Base-by-base conservation (phyloP, 2,888 invertebrate species). In the Lordiphosa fenestrarum region DNA sequence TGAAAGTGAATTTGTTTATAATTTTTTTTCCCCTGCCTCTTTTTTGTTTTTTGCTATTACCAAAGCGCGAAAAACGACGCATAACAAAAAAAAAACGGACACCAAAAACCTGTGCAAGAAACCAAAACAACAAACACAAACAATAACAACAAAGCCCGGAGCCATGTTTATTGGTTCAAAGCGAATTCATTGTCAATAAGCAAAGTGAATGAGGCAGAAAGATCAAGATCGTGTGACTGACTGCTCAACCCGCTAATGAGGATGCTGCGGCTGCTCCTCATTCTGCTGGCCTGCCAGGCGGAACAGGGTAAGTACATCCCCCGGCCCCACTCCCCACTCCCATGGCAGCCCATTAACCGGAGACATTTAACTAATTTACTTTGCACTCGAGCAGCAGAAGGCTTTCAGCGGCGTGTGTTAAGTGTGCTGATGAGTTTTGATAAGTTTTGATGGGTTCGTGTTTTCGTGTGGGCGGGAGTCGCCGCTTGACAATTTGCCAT, bases 1-100 rank as follows among this genome's bases (percentile, higher is more conserved):
- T 78, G 78, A 78, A 78, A 78, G 78, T 78, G 78, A 78, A 78
- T 78, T 78, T 81, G 78, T 78, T 81, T 82, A 81, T 76, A 30
- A 30, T 77, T 66, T 73, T 63, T 76, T 13, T 44, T 15, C 15
- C 25, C 33, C 13, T 30, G 44, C 44, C 33, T 15, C 2, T 15
- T 15, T 15, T 15, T 15, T 15, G 3, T 44, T 30, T 62, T 50
- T 78, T 78, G 70, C 80, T 70, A 75, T 75, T 75, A 75, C 75
- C 75, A 78, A 74, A 77, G 74, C 74, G 65, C 74, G 65, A 67
- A 71, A 56, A 49, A 65, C 23, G 59, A 49, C 64, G 63, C 69
- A 76, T 73, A 81, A 73, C 66, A 69, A 15, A 53, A 36, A 25
- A 69, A 15, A 53, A 36, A 25, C 36, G 21, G 21, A 39, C 46